phyloP scores from a whole-genome alignment of 2,113 vertebrate genomes.

The Paradoxurus hermaphroditus region DNA sequence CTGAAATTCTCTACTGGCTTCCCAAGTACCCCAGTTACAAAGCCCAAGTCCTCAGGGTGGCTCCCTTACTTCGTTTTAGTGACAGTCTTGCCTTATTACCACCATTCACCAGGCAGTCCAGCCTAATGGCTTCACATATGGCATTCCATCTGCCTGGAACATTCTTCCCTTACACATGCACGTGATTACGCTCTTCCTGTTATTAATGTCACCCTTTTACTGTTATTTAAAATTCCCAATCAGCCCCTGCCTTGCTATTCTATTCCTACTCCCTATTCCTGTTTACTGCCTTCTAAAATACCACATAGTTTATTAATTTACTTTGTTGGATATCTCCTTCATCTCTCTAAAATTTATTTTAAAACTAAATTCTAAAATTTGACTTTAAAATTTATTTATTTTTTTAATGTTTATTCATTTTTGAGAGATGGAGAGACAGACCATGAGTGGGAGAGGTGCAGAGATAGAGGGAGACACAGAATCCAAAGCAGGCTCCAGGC shows the following conservation, averaged over 20 bases:
- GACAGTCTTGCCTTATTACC: neutral
- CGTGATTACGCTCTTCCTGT: neutral
- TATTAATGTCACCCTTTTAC: neutral
- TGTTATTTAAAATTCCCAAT: neutral
- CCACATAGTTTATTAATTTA: neutral
- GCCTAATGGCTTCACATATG: neutral
- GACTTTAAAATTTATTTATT: neutral
- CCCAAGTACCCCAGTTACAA: neutral
- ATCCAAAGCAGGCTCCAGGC: no score
- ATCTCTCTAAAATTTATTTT: neutral
- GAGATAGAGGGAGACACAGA: no score
- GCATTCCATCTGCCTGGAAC: neutral
- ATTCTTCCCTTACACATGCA: neutral
- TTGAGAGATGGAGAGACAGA: no score
- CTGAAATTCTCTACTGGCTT: neutral
- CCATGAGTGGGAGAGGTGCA: no score
- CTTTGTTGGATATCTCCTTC: neutral
- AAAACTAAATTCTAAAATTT: neutral
- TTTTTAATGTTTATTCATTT: no score
- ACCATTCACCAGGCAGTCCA: neutral
- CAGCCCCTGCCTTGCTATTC: neutral
- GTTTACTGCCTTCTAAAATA: neutral
- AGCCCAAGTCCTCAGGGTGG: neutral
- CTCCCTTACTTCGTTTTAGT: neutral
- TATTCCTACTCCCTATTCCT: neutral